Conservation (phyloP, 1,140 invertebrate species). For the Helicorthomorpha holstii region DNA sequence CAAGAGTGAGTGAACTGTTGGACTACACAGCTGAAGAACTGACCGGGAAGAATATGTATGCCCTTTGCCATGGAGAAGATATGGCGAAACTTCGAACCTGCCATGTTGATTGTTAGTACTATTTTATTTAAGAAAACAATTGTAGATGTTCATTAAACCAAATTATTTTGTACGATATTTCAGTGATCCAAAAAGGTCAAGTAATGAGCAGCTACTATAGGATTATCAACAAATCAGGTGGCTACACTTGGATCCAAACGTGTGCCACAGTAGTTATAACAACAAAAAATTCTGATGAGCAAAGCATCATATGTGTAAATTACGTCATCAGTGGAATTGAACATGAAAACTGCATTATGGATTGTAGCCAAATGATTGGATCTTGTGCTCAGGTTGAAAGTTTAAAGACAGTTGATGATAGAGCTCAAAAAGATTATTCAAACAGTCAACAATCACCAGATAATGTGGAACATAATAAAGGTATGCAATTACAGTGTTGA, state of each 20-base stretch:
- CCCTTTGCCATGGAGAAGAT: slow-evolving; percentile 86
- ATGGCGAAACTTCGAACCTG: slow-evolving; percentile 79
- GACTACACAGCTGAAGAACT: slow-evolving; percentile 87
- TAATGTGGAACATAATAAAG: too few relatives aligned
- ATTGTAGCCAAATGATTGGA: slow-evolving; percentile 67
- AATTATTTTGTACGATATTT: slow-evolving; percentile 23
- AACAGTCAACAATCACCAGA: slow-evolving; percentile 4
- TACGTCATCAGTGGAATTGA: slow-evolving; percentile 84
- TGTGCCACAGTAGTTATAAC: slow-evolving; percentile 92
- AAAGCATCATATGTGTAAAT: slow-evolving; percentile 91
- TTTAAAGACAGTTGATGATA: too few relatives aligned
- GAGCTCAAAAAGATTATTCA: slow-evolving; percentile 7
- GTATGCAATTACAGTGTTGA: too few relatives aligned
- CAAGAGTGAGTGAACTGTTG: slow-evolving; percentile 80
- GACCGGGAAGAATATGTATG: slow-evolving; percentile 82
- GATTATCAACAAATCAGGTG: slow-evolving; percentile 86
- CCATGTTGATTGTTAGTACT: slow-evolving; percentile 71
- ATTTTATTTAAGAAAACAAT: slow-evolving; percentile 18
- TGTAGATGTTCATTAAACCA: not conserved
- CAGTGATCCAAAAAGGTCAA: slow-evolving; percentile 92
- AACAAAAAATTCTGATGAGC: slow-evolving; percentile 84
- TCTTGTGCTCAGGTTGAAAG: slow-evolving; percentile 32
- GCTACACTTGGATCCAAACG: slow-evolving; percentile 89
- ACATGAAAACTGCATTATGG: slow-evolving; percentile 76
- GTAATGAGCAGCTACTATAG: slow-evolving; percentile 90